A percentile compares a stretch with the other conserved stretches of the same genome.
phyloP scores from a whole-genome alignment of 2,888 invertebrate species.

The Oligia latruncula region DNA sequence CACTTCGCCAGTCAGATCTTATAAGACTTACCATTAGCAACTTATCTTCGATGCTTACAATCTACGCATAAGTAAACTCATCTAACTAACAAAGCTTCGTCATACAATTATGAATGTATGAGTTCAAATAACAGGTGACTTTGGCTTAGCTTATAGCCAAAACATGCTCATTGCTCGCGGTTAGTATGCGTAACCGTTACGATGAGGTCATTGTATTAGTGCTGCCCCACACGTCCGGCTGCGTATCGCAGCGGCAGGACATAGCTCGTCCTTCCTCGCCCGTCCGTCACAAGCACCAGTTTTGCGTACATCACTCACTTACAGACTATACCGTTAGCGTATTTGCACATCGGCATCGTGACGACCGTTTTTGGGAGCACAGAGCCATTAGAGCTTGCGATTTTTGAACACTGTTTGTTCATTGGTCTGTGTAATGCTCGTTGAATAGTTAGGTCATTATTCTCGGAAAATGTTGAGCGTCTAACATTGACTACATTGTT shows the following conservation, averaged over 20 bases:
- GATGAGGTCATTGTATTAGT: conserved; percentile 81
- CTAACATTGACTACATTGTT: conserved; percentile 38
- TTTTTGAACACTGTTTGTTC: conserved; percentile 64
- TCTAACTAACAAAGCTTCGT: conserved; percentile 39
- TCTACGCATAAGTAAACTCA: not conserved
- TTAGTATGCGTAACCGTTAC: conserved; percentile 70
- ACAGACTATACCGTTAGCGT: conserved; percentile 76
- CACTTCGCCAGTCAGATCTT: not conserved
- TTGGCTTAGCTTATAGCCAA: conserved; percentile 54
- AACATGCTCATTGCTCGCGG: conserved; percentile 58
- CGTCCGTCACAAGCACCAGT: conserved; percentile 63
- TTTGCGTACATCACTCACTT: conserved; percentile 65
- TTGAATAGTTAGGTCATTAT: conserved; percentile 62
- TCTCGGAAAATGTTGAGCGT: conserved; percentile 50
- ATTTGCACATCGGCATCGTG: conserved; percentile 80
- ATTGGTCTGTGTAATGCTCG: conserved; percentile 61
- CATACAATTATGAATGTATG: conserved; percentile 49
- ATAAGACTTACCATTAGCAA: conserved; percentile 46
- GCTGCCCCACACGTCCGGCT: conserved; percentile 75
- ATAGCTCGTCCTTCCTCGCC: conserved; percentile 67
- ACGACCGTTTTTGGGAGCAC: conserved; percentile 58
- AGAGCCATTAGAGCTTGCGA: conserved; percentile 58
- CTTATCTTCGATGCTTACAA: not conserved
- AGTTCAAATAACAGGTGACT: conserved; percentile 62
- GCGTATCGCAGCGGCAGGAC: conserved; percentile 67